These are phyloP conservation scores for Tetramorium alpestre DNA, from an alignment of 1,140 invertebrate genomes.

Conservation along the genomic window DNA sequence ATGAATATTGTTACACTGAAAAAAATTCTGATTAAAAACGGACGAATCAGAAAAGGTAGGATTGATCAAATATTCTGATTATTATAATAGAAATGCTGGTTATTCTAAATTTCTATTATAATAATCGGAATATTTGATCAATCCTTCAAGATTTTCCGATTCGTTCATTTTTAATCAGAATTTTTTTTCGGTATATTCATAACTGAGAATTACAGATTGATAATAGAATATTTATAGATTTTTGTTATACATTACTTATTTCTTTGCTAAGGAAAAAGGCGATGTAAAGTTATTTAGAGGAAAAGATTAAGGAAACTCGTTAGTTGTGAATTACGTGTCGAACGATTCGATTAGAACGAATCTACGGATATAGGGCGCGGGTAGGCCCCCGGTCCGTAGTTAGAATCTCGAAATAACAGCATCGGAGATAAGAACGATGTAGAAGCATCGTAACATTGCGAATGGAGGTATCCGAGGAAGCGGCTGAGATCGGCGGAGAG, in stretches of 20 bases:
- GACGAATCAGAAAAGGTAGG: too few relatives aligned
- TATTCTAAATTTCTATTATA: too few relatives aligned
- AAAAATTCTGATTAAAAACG: too few relatives aligned
- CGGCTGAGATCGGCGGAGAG: constrained; percentile 63
- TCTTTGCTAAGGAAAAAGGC: neutral
- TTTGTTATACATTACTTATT: neutral
- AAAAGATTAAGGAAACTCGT: constrained; percentile 32
- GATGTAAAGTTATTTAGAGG: neutral
- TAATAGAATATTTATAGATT: neutral
- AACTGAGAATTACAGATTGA: neutral
- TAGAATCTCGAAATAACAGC: constrained; percentile 59
- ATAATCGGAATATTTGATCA: too few relatives aligned
- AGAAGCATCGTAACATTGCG: constrained; percentile 60
- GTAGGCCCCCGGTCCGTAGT: constrained; percentile 17
- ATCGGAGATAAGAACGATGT: constrained; percentile 27
- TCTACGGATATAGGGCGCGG: neutral
- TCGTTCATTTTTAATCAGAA: too few relatives aligned
- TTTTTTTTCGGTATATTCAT: too few relatives aligned
- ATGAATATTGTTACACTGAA: too few relatives aligned
- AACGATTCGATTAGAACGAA: constrained; percentile 20
- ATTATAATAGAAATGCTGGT: too few relatives aligned
- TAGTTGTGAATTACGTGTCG: constrained; percentile 37
- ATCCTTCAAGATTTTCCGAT: too few relatives aligned
- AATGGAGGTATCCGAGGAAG: constrained; percentile 46
- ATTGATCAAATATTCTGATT: too few relatives aligned